Conservation (phyloP, 2,797 vertebrate species). For the Bucorvus abyssinicus region DNA sequence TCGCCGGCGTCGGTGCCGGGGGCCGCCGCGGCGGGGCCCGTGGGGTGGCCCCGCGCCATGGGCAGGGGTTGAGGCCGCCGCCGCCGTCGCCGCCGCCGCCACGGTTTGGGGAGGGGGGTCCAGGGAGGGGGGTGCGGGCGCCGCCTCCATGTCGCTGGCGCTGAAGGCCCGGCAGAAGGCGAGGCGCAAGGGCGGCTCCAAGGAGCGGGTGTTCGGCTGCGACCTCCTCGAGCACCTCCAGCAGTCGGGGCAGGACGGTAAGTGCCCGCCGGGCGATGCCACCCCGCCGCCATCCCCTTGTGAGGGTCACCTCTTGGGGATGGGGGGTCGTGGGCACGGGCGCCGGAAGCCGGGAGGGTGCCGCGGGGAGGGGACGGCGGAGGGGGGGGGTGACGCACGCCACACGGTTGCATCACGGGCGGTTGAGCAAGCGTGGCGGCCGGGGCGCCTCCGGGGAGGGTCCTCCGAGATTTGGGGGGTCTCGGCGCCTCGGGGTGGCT, state of each 20-base stretch:
- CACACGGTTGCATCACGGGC: not conserved
- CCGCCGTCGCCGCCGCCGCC: too few species aligned
- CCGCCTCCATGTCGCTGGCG: slow-evolving; percentile 46
- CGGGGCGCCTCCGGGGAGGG: fast-evolving
- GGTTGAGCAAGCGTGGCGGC: not conserved
- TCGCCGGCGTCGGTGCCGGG: too few species aligned
- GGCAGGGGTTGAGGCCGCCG: not conserved
- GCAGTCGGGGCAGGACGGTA: slow-evolving; percentile 84
- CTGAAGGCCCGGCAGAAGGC: slow-evolving; percentile 80
- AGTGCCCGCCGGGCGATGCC: slow-evolving; percentile 26
- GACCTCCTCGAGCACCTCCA: slow-evolving; percentile 87
- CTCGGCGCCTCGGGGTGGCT: fast-evolving
- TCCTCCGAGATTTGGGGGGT: not conserved
- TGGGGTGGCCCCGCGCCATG: not conserved
- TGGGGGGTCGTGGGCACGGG: too few species aligned
- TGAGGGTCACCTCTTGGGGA: fast-evolving
- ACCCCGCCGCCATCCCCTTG: not conserved
- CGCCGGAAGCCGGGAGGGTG: not conserved
- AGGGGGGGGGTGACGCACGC: not conserved
- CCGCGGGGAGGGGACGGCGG: not conserved
- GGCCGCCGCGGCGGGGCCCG: not conserved
- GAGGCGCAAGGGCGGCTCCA: slow-evolving; percentile 80
- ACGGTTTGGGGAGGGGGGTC: too few species aligned
- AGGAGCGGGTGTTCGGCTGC: slow-evolving; percentile 92
- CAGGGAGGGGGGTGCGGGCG: not conserved